Evolutionary conservation across 2,113 vertebrate species (phyloP).

Genomic region (Zosterops borbonicus): DNA sequence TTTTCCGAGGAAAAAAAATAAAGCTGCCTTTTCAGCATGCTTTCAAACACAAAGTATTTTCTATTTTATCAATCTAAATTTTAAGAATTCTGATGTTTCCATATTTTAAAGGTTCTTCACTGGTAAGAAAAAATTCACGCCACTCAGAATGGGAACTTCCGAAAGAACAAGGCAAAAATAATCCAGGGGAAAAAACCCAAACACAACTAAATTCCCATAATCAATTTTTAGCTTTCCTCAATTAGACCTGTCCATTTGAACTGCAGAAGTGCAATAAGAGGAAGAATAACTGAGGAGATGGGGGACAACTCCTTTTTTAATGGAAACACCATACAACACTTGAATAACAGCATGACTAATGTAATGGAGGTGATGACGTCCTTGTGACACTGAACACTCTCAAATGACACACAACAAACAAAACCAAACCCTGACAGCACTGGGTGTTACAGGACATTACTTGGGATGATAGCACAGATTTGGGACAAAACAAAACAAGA

Average conservation of each 20-base stretch:
- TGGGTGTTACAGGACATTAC: not conserved
- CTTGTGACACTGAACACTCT: constrained; percentile 12
- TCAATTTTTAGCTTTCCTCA: not conserved
- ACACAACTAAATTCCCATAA: not conserved
- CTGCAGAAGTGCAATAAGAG: not conserved
- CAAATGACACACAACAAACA: constrained; percentile 14
- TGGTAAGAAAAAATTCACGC: not conserved
- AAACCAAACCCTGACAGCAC: not conserved
- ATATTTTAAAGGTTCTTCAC: not conserved
- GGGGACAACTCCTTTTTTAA: not conserved
- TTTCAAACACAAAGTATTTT: not conserved
- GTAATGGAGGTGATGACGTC: not conserved
- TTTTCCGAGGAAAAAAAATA: not conserved
- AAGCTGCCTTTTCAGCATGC: not conserved
- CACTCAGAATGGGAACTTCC: constrained; percentile 34
- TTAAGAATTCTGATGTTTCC: not conserved
- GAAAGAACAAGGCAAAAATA: constrained; percentile 8
- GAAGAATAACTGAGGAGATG: not conserved
- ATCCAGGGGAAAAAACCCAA: not conserved
- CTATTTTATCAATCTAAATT: not conserved
- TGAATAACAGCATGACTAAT: constrained; percentile 26
- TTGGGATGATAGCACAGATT: constrained; percentile 2
- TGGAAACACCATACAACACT: constrained; percentile 46
- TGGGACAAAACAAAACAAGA: constrained; percentile 26
- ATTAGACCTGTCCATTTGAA: not conserved